These are phyloP conservation scores for Rhingia rostrata DNA, from an alignment of 2,888 invertebrate species.

Conservation along the genomic window DNA sequence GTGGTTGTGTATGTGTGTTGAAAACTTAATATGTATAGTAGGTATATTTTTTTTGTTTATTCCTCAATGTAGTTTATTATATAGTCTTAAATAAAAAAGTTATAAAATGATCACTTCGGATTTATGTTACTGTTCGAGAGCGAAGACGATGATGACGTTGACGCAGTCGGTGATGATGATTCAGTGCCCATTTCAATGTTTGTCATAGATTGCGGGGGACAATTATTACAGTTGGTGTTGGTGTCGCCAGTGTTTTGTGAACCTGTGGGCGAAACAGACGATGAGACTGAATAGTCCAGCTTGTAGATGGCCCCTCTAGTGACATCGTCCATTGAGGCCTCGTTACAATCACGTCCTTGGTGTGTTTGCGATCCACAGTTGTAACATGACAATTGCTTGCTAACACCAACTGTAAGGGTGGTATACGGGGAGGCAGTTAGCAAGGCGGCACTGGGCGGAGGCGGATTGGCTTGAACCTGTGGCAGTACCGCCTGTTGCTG, in stretches of 20 bases:
- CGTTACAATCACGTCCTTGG: conserved; percentile 93
- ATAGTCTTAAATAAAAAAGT: conserved; percentile 67
- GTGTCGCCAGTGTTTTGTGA: conserved; percentile 39
- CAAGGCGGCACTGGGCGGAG: conserved; percentile 81
- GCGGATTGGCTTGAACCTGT: conserved; percentile 79
- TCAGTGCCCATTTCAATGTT: conserved; percentile 74
- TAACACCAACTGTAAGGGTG: conserved; percentile 76
- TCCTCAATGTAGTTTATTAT: conserved; percentile 58
- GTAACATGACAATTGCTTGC: conserved; percentile 88
- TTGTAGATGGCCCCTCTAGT: conserved; percentile 89
- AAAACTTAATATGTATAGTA: conserved; percentile 57
- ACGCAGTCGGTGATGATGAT: conserved; percentile 75
- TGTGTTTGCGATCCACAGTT: conserved; percentile 95
- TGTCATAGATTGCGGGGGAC: conserved; percentile 63
- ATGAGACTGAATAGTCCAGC: conserved; percentile 85
- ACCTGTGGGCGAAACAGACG: conserved; percentile 61
- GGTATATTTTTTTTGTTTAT: conserved; percentile 64
- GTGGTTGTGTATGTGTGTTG: conserved; percentile 39
- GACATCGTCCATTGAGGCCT: conserved; percentile 96
- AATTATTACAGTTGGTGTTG: conserved; percentile 56
- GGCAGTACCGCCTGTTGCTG: conserved; percentile 79
- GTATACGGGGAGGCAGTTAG: conserved; percentile 78
- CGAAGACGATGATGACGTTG: conserved; percentile 75
- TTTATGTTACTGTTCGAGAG: conserved; percentile 75
- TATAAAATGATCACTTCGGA: conserved; percentile 76